A percentile compares a stretch with the other conserved stretches of the same genome.
Conservation (phyloP, 2,888 invertebrate species). For the Crossocerus cetratus region DNA sequence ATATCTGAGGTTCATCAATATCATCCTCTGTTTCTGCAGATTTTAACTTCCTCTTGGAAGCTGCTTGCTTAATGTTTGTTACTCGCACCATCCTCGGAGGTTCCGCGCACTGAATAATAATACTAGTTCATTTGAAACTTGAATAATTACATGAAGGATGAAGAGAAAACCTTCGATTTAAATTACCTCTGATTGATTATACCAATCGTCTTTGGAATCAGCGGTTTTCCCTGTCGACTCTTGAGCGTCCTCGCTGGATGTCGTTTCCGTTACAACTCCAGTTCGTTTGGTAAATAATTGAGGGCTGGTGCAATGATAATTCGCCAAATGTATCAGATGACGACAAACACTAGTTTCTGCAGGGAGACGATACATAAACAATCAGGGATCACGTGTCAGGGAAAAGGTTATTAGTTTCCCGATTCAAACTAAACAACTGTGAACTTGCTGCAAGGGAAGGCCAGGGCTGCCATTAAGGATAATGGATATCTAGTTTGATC, state of each 20-base stretch:
- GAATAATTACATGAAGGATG: background rate
- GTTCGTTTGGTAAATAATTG: conserved; percentile 42
- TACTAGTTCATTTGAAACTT: background rate
- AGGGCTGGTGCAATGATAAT: background rate
- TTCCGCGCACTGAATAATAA: background rate
- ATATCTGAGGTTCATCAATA: background rate
- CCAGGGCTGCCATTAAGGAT: too few relatives aligned
- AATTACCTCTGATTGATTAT: background rate
- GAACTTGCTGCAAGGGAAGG: too few relatives aligned
- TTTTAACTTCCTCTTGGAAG: background rate
- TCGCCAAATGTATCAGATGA: conserved; percentile 1
- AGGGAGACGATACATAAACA: too few relatives aligned
- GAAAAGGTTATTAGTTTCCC: too few relatives aligned
- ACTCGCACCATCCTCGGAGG: background rate
- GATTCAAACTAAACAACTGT: too few relatives aligned
- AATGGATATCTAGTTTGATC: too few relatives aligned
- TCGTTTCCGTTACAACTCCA: conserved; percentile 14
- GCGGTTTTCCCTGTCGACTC: background rate
- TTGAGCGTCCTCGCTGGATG: background rate
- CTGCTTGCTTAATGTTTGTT: background rate
- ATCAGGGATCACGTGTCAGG: too few relatives aligned
- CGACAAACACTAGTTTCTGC: conserved; percentile 1
- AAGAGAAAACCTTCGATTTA: too few relatives aligned
- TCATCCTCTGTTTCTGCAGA: background rate
- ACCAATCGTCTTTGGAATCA: background rate